These are phyloP conservation scores for Odontomachus brunneus DNA, from an alignment of 1,140 invertebrate genomes.

Conservation along the genomic window DNA sequence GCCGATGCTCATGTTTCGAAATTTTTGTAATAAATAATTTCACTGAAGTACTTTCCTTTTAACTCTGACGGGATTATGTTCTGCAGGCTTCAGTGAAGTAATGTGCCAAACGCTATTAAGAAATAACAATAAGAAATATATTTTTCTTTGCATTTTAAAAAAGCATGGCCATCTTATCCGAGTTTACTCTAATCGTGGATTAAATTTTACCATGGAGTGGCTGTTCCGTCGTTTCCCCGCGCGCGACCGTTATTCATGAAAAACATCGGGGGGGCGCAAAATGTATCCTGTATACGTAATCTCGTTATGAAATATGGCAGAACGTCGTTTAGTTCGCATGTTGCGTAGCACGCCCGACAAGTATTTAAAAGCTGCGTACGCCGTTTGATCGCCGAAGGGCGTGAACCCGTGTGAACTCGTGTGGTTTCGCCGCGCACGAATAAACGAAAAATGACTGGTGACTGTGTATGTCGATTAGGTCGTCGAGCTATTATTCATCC, in stretches of 20 bases:
- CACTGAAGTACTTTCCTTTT: no score
- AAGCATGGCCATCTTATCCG: no score
- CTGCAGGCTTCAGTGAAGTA: no score
- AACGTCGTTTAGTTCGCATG: constrained; percentile 24
- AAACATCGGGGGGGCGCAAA: constrained; percentile 3
- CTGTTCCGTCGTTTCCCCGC: constrained; percentile 4
- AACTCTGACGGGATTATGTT: no score
- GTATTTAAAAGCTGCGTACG: constrained; percentile 6
- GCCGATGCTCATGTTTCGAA: no score
- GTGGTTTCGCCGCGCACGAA: constrained; percentile 50
- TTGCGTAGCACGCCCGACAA: constrained; percentile 13
- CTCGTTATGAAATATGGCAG: constrained; percentile 45
- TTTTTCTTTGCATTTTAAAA: no score
- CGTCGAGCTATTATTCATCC: constrained; percentile 64
- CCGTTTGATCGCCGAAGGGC: not conserved
- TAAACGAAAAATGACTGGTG: constrained; percentile 63
- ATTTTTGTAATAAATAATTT: no score
- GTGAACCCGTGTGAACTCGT: not conserved
- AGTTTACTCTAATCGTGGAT: constrained; percentile 51
- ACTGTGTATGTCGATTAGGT: constrained; percentile 62
- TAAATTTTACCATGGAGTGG: constrained; percentile 63
- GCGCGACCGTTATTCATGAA: constrained; percentile 38
- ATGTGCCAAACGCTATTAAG: no score
- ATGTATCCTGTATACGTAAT: not conserved
- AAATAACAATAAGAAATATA: no score